Conservation (phyloP, 2,888 invertebrate genomes). For the Oscheius sp. region DNA sequence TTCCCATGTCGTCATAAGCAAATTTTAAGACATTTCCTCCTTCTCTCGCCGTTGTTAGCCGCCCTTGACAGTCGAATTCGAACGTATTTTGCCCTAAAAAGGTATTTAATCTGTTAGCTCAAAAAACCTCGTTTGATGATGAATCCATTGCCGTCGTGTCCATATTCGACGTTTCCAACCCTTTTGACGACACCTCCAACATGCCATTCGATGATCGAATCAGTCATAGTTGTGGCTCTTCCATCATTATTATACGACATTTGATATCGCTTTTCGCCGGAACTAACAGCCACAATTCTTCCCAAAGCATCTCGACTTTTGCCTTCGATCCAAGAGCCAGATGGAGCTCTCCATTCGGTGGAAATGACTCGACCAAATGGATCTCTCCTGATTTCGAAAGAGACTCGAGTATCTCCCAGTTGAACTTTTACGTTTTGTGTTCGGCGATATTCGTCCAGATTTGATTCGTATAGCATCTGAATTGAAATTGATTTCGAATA, state of each 20-base stretch:
- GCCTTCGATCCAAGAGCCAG: constrained; percentile 13
- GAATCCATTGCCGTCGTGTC: constrained; percentile 34
- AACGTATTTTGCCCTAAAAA: constrained; percentile 29
- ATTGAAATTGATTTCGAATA: background rate
- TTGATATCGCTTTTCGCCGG: background rate
- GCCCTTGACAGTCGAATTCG: constrained; percentile 35
- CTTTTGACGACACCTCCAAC: constrained; percentile 42
- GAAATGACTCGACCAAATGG: constrained; percentile 33
- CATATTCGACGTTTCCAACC: constrained; percentile 35
- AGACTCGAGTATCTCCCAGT: constrained; percentile 33
- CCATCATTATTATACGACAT: constrained; percentile 40
- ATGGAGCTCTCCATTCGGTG: constrained; percentile 27
- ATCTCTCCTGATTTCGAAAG: constrained; percentile 36
- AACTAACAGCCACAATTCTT: constrained; percentile 32
- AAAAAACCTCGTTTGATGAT: constrained; percentile 29
- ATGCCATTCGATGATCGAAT: constrained; percentile 43
- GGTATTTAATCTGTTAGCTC: constrained; percentile 24
- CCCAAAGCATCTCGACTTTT: constrained; percentile 37
- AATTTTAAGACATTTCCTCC: background rate
- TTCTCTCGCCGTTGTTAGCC: constrained; percentile 26
- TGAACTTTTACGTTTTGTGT: constrained; percentile 1
- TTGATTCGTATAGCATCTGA: constrained; percentile 9
- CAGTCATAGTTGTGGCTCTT: constrained; percentile 38
- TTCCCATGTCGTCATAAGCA: constrained; percentile 42
- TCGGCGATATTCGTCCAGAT: constrained; percentile 9